phyloP scores from a whole-genome alignment of 2,888 invertebrate genomes.

The Drosophila monieri region DNA sequence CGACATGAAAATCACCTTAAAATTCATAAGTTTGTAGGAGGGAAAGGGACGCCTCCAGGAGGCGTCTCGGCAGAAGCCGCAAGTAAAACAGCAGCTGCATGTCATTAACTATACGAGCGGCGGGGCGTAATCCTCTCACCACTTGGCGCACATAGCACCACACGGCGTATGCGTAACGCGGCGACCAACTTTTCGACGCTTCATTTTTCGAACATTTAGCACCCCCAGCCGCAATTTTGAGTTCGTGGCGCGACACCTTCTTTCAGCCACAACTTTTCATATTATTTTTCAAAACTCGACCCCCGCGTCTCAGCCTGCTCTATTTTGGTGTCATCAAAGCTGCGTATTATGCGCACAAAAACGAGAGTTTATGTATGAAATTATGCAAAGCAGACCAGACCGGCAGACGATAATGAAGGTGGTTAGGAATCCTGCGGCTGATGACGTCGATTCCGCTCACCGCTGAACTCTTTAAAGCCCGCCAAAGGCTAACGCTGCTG shows the following conservation, averaged over 20 bases:
- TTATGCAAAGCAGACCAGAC: slow-evolving; percentile 62
- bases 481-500: slow-evolving; percentile 26
- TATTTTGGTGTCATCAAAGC: slow-evolving; percentile 63
- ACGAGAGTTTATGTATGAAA: slow-evolving; percentile 70
- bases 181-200: slow-evolving; percentile 66
- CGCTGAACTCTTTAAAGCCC: slow-evolving; percentile 21
- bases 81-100: slow-evolving; percentile 68
- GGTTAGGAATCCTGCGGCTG: slow-evolving; percentile 39
- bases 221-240: slow-evolving; percentile 20
- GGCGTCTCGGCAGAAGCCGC: slow-evolving; percentile 25
- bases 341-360: slow-evolving; percentile 67
- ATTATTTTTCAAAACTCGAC: slow-evolving; percentile 9
- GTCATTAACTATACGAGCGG: slow-evolving; percentile 68
- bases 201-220: slow-evolving; percentile 71
- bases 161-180: slow-evolving; percentile 65
- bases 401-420: slow-evolving; percentile 40
- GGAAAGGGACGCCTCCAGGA: neutral
- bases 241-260: slow-evolving; percentile 31
- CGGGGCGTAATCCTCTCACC: slow-evolving; percentile 43
- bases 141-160: slow-evolving; percentile 33
- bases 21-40: slow-evolving; percentile 72
- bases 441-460: slow-evolving; percentile 27
- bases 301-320: slow-evolving; percentile 9
- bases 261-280: slow-evolving; percentile 46
- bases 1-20: slow-evolving; percentile 72